phyloP scores from a whole-genome alignment of 2,888 invertebrate species.

The Troides aeacus region DNA sequence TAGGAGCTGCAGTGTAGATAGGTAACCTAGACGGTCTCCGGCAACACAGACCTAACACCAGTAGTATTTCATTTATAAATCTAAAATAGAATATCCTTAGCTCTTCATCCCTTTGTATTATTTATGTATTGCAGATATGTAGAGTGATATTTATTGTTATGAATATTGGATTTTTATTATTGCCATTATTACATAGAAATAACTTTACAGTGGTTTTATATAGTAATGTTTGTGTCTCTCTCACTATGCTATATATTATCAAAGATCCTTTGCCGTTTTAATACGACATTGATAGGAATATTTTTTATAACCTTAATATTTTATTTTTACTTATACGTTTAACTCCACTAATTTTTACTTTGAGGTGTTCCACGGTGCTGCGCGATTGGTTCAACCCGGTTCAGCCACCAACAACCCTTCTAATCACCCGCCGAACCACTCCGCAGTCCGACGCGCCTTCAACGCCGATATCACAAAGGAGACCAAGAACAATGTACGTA shows the following conservation, averaged over 20 bases:
- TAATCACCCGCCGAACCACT: constrained; percentile 58
- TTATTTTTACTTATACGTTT: not conserved
- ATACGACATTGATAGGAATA: not conserved
- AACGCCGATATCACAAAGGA: constrained; percentile 72
- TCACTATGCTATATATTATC: not conserved
- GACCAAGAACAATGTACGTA: constrained; percentile 70
- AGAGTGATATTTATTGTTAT: too few relatives aligned
- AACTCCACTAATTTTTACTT: not conserved
- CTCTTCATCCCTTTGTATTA: too few relatives aligned
- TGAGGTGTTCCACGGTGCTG: constrained; percentile 82
- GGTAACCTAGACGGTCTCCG: too few relatives aligned
- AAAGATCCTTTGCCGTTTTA: not conserved
- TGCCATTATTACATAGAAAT: too few relatives aligned
- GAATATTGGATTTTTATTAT: too few relatives aligned
- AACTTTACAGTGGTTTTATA: too few relatives aligned
- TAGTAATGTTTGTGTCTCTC: too few relatives aligned
- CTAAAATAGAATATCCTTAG: too few relatives aligned
- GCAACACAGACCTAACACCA: too few relatives aligned
- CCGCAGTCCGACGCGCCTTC: constrained; percentile 69
- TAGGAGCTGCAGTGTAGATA: too few relatives aligned
- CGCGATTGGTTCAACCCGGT: constrained; percentile 79
- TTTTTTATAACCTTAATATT: not conserved
- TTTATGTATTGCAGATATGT: too few relatives aligned
- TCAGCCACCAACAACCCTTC: constrained; percentile 42
- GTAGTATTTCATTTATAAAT: too few relatives aligned